Percentiles rank a stretch among this genome's conserved stretches.
Conservation (phyloP, 2,113 vertebrate genomes). For the Castor canadensis region DNA sequence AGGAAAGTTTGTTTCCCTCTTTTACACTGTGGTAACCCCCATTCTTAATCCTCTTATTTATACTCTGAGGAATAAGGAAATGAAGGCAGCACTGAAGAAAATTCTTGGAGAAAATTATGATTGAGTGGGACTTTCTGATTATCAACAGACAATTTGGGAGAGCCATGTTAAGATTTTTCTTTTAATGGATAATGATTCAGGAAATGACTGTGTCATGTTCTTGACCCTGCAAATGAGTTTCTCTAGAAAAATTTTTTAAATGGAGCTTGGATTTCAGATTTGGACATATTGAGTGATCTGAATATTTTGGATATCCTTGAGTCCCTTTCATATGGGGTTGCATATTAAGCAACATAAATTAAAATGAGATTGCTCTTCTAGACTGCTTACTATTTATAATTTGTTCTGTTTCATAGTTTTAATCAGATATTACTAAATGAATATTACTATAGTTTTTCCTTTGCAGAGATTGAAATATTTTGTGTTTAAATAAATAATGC, state of each 20-base stretch:
- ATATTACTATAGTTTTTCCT: neutral
- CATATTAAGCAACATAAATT: neutral
- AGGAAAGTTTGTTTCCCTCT: constrained; percentile 56
- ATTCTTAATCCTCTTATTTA: neutral
- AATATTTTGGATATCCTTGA: too few species aligned
- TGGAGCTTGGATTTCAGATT: neutral
- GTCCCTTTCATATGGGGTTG: neutral
- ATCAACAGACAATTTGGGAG: neutral
- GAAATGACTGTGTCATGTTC: neutral
- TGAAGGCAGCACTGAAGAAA: constrained; percentile 5
- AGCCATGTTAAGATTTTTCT: neutral
- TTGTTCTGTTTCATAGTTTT: neutral
- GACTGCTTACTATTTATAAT: neutral
- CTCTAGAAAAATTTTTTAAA: neutral
- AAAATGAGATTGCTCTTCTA: neutral
- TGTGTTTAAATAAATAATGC: neutral
- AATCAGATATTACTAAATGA: neutral
- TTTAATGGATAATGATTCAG: neutral
- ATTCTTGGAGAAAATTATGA: neutral
- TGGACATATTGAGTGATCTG: fast-evolving
- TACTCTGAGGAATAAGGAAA: constrained; percentile 47
- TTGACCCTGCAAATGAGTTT: neutral
- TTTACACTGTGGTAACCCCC: neutral
- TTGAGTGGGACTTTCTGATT: neutral
- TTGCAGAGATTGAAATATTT: neutral